A percentile compares a stretch with the other conserved stretches of the same genome.
Evolutionary conservation across 2,797 vertebrate species (phyloP).

Genomic region (Gallinago solitaria): DNA sequence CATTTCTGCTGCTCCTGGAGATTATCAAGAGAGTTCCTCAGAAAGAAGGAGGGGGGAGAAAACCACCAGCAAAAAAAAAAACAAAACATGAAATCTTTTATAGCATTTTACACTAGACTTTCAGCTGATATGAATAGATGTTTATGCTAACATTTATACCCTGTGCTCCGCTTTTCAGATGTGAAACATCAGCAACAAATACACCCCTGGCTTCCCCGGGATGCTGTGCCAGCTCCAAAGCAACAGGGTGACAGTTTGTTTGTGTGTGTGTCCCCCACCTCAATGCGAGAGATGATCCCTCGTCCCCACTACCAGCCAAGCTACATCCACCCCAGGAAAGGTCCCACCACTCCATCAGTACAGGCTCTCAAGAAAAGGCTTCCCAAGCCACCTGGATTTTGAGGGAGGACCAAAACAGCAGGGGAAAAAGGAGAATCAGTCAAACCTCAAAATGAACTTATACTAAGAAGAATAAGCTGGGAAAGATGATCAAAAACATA

Average conservation of each 20-base stretch:
- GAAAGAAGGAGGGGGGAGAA: not conserved
- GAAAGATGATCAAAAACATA: conserved; percentile 31
- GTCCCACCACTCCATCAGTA: not conserved
- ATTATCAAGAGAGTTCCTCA: not conserved
- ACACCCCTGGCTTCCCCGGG: not conserved
- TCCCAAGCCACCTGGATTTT: not conserved
- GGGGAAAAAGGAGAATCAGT: not conserved
- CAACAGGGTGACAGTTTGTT: fast-evolving
- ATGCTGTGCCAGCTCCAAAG: not conserved
- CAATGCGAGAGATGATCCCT: not conserved
- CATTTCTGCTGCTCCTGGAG: not conserved
- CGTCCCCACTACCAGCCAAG: fast-evolving
- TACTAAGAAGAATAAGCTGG: not conserved
- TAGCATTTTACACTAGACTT: not conserved
- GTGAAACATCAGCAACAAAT: not conserved
- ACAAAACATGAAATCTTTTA: not conserved
- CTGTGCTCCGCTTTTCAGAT: not conserved
- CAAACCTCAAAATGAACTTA: conserved; percentile 31
- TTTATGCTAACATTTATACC: not conserved
- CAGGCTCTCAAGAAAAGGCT: fast-evolving
- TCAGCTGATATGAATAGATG: not conserved
- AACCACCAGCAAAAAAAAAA: not conserved
- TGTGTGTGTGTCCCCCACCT: not conserved
- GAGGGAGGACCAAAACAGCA: not conserved
- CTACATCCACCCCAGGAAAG: not conserved